Conservation (phyloP, 92 coral and sea anemone genomes). For the Nematostella vectensis region DNA sequence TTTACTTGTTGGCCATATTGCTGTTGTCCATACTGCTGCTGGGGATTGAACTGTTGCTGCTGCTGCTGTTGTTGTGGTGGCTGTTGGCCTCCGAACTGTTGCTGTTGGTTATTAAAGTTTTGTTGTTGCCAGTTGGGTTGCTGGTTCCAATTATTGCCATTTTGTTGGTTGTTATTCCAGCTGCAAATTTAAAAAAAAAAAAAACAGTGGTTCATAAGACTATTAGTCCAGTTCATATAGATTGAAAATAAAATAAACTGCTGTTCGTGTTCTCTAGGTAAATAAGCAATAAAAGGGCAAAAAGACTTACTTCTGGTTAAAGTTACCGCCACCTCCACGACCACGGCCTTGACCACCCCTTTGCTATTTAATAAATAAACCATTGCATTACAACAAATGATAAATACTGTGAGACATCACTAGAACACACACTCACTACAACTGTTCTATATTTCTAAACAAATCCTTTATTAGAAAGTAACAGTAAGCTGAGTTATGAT, state of each 20-base stretch:
- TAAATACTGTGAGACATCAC: too few species aligned
- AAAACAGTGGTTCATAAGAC: not conserved
- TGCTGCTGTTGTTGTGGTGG: constrained; percentile 60
- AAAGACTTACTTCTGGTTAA: constrained; percentile 28
- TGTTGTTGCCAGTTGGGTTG: constrained; percentile 60
- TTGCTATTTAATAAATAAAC: constrained; percentile 9
- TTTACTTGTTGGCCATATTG: constrained; percentile 27
- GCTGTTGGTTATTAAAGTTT: constrained; percentile 38
- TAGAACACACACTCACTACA: too few species aligned
- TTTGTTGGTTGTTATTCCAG: constrained; percentile 37
- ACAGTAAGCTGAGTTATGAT: too few species aligned
- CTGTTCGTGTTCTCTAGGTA: too few species aligned
- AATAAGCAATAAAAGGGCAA: too few species aligned
- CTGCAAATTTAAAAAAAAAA: constrained; percentile 1
- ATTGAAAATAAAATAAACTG: too few species aligned
- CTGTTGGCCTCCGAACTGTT: too few species aligned
- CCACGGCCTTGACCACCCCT: constrained; percentile 35
- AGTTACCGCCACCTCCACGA: constrained; percentile 19
- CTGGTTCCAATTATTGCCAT: constrained; percentile 63
- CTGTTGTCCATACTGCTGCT: constrained; percentile 54
- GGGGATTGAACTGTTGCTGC: constrained; percentile 61
- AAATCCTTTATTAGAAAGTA: too few species aligned
- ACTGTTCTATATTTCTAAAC: too few species aligned
- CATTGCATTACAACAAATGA: too few species aligned
- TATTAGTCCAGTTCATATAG: too few species aligned